These are phyloP conservation scores for Halcyon leucocephala DNA, from an alignment of 2,797 vertebrate genomes.

Conservation along the genomic window DNA sequence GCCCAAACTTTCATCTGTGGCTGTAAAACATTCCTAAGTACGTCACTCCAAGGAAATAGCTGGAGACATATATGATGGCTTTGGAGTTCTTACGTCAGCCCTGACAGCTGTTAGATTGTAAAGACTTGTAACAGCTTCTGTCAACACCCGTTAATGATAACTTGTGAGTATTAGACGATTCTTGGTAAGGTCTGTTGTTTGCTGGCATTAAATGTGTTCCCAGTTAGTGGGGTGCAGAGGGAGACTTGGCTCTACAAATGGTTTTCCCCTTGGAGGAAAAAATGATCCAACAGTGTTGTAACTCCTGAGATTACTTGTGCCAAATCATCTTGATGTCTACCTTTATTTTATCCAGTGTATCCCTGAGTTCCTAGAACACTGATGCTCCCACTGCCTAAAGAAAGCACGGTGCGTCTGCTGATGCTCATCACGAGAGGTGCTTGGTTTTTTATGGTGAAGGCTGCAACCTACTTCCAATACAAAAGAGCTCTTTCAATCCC, in stretches of 20 bases:
- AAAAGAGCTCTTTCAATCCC: neutral
- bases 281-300: neutral
- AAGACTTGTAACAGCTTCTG: conserved; percentile 29
- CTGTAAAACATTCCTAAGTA: neutral
- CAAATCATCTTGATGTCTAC: neutral
- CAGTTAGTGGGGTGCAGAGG: neutral
- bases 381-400: neutral
- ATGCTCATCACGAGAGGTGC: neutral
- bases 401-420: neutral
- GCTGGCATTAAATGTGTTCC: neutral
- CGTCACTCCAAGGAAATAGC: neutral
- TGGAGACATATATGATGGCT: neutral
- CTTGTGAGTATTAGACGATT: neutral
- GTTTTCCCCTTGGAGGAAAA: neutral
- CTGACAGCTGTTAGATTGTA: neutral
- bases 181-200: neutral
- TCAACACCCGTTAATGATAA: neutral
- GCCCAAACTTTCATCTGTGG: neutral
- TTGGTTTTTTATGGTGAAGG: neutral
- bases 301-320: neutral
- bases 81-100: neutral
- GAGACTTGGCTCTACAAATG: neutral
- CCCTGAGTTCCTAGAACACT: neutral
- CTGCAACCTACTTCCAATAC: neutral
- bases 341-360: neutral